phyloP scores from a whole-genome alignment of 2,113 vertebrate species.

The Barbus barbus region DNA sequence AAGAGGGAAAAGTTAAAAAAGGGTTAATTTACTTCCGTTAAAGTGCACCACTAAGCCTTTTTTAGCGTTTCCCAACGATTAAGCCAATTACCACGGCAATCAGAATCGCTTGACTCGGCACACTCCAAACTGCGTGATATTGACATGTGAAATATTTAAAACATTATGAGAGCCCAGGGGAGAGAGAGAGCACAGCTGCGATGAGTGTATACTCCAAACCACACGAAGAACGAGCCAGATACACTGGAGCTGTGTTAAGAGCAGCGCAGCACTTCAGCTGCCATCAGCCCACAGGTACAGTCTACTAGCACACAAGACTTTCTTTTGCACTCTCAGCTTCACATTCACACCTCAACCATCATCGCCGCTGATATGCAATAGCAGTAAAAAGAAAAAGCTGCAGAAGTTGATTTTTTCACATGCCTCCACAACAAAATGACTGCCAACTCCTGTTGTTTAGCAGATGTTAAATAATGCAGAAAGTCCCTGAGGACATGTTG shows the following conservation, averaged over 20 bases:
- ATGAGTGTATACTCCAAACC: conserved; percentile 74
- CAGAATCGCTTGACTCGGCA: conserved; percentile 80
- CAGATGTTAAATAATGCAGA: conserved; percentile 35
- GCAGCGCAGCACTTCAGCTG: conserved; percentile 62
- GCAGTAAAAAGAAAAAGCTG: conserved; percentile 11
- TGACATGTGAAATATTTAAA: conserved; percentile 83
- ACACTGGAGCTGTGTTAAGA: conserved; percentile 72
- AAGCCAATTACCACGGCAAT: conserved; percentile 80
- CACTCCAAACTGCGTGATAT: conserved; percentile 81
- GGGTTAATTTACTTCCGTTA: conserved; percentile 52
- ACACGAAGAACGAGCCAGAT: conserved; percentile 72
- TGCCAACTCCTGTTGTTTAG: conserved; percentile 26
- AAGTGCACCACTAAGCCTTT: conserved; percentile 56
- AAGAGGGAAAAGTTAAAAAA: conserved; percentile 60
- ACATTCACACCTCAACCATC: conserved; percentile 9
- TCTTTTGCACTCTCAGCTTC: neutral
- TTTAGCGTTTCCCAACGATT: conserved; percentile 77
- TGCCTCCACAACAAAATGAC: conserved; percentile 27
- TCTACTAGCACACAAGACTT: conserved; percentile 56
- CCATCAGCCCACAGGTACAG: conserved; percentile 61
- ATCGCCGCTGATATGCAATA: neutral
- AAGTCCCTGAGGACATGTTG: conserved; percentile 16
- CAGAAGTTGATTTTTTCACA: conserved; percentile 17
- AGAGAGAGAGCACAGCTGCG: conserved; percentile 74
- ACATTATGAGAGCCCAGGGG: conserved; percentile 78